Conservation (phyloP, 53 echinoderm and acorn worm species). For the Crossaster papposus region DNA sequence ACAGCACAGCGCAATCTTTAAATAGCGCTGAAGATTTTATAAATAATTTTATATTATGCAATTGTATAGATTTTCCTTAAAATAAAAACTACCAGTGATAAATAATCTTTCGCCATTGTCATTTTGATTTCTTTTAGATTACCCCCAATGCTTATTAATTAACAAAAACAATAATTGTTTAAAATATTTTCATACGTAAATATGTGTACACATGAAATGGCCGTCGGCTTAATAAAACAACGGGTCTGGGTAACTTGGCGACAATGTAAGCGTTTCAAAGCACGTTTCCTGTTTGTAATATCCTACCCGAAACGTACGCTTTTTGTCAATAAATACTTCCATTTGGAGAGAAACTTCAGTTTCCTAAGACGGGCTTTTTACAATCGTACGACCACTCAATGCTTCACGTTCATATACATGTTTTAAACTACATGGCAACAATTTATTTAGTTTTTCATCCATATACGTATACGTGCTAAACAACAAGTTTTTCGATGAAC, state of each 20-base stretch:
- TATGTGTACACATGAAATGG: neutral
- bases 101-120: no score
- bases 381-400: neutral
- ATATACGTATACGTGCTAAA: neutral
- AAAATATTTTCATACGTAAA: no score
- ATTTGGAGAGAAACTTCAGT: constrained; percentile 13
- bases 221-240: neutral
- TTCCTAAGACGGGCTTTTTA: constrained; percentile 7
- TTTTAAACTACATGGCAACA: neutral
- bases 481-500: neutral
- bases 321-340: constrained; percentile 18
- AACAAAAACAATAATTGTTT: no score
- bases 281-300: constrained; percentile 37
- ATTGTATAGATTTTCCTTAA: no score
- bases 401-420: no score
- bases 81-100: no score
- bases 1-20: no score
- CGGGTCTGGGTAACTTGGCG: neutral
- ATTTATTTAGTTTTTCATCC: neutral
- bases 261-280: neutral
- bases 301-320: neutral
- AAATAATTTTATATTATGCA: no score
- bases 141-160: no score
- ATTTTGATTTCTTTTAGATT: no score
- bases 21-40: no score